Base-by-base conservation (phyloP, 2,888 invertebrate species). In the Pediacus dermestoides region DNA sequence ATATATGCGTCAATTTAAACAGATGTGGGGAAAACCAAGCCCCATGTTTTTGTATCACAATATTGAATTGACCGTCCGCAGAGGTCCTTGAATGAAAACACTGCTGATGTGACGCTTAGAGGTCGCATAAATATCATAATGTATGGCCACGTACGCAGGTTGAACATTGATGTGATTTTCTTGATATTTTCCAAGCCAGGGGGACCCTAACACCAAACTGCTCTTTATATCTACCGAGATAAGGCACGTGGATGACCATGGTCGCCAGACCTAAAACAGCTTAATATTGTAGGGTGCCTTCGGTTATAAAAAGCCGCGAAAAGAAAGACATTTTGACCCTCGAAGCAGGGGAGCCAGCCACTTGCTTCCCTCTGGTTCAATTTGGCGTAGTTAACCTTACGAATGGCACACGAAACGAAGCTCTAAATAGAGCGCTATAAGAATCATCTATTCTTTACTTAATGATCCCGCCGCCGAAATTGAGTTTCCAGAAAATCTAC, bases 271-370 rank as follows among this genome's bases (percentile, higher is more conserved):
- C 44, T 55, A 50, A 52, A 53, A 52, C 53, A 50, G 50, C 51
- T 54, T 52, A 58, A 58, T 56, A 55, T 56, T 47, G 47, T 32
- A 31, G 54, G 53, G 53, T 50, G 46, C 48, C 49, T 37, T 48
- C 52, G 50, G 53, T 48, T 57, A 58, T 63, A 63, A 63, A 63
- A 63, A 62, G 57, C 58, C 59, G 61, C 62, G 63, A 61, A 61
- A 57, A 59, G 60, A 62, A 64, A 63, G 61, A 63, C 62, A 58
- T 63, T 61, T 55, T 58, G 62, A 62, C 63, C 63, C 63, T 59
- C 49, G 47, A 46, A 13, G n/a, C 18, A 44, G 48, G 52, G 52
- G 52, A 51, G 45, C 32, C 44, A 28, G 39, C 52, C 50, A 52
- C 53, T 55, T 54, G 54, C 55, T 48, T 53, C 61, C 60, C 58